Evolutionary conservation across 1,140 invertebrate genomes (phyloP).

Genomic region (Drosophila paulistorum): DNA sequence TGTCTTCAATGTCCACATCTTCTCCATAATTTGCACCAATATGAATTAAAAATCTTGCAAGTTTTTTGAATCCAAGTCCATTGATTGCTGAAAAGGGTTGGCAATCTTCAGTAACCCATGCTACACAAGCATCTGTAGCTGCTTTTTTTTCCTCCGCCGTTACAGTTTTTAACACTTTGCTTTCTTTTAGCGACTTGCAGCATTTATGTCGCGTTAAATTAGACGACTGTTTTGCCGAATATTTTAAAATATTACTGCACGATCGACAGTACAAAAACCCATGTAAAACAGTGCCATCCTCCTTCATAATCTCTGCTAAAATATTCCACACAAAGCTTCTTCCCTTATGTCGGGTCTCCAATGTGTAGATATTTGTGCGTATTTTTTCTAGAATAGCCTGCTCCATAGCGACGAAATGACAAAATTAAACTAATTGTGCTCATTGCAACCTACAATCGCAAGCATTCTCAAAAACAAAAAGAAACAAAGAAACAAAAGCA

Average conservation of each 20-base stretch:
- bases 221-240: slow-evolving; percentile 2
- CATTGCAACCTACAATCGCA: not conserved
- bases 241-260: slow-evolving; percentile 29
- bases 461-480: not conserved
- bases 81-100: slow-evolving; percentile 30
- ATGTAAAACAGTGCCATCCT: slow-evolving; percentile 7
- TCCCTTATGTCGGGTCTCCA: slow-evolving; percentile 14
- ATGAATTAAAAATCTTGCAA: not conserved
- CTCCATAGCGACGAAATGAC: not conserved
- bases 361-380: slow-evolving; percentile 2
- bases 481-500: not conserved
- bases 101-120: slow-evolving; percentile 32
- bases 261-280: slow-evolving; percentile 26
- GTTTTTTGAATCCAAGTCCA: slow-evolving; percentile 24
- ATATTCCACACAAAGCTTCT: slow-evolving; percentile 29
- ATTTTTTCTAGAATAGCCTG: slow-evolving; percentile 1
- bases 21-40: slow-evolving; percentile 13
- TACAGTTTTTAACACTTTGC: slow-evolving; percentile 8
- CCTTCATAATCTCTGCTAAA: slow-evolving; percentile 17
- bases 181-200: slow-evolving; percentile 22
- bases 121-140: slow-evolving; percentile 15
- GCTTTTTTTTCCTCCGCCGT: slow-evolving; percentile 1
- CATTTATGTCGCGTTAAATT: slow-evolving; percentile 21
- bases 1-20: slow-evolving; percentile 24
- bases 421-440: not conserved